Evolutionary conservation across 2,888 invertebrate genomes (phyloP), one percentile per base, ranked within the genome.

Genomic region (Loripinus fragilis): DNA sequence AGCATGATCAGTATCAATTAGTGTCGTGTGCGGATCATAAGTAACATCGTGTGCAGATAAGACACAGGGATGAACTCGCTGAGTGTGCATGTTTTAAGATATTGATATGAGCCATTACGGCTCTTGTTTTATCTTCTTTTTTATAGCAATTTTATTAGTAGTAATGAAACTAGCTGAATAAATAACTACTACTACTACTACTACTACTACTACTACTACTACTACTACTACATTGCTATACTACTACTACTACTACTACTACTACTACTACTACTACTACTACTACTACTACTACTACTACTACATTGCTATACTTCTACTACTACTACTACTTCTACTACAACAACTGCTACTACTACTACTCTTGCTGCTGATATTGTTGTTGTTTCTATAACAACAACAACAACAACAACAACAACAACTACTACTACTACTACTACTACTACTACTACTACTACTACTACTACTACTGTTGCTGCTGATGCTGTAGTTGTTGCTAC

Each of bases 241-340:
- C n/a, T n/a, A n/a, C n/a, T n/a, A n/a, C n/a, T n/a, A n/a, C n/a
- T n/a, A n/a, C n/a, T n/a, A n/a, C n/a, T 23, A 67, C 67, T 28
- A 38, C 67, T 67, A 35, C 67, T 23, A 38, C 41, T 67, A 35
- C 67, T n/a, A 67, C 67, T 15, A n/a, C 35, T 8, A 38, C 67
- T 12, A 20, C 67, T 42, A 67, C 35, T 38, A 38, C 30, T 23
- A 67, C 67, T 35, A 23, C 67, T 42, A 33, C 41, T 35, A n/a
- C 41, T n/a, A n/a, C n/a, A n/a, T n/a, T n/a, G n/a, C n/a, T n/a
- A n/a, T n/a, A n/a, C n/a, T n/a, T n/a, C n/a, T 42, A 12, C 67
- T 67, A 67, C 67, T 42, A 67, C 67, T 38, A 38, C 67, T 42
- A 67, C 41, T 35, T 15, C 42, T 8, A 67, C 67, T 17, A 8